Evolutionary conservation across 2,113 vertebrate genomes (phyloP), one percentile per base, ranked within the genome.

Genomic region (Dipodomys merriami): DNA sequence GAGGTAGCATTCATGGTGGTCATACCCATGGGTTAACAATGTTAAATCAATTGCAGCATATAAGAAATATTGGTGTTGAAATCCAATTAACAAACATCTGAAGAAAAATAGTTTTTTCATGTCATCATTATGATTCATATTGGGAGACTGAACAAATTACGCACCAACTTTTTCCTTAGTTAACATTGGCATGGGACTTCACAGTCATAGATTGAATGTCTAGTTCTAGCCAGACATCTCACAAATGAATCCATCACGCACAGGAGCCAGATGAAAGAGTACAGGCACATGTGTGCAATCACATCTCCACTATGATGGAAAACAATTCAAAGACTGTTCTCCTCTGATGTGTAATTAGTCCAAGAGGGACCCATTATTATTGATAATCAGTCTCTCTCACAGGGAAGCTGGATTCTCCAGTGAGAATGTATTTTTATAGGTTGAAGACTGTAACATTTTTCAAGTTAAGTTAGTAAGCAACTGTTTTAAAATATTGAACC

Each of bases 381-480:
- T 92, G 72, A 84, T 86, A 94, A 89, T 89, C 77, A 35, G 39
- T 62, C 57, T 95, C 86, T 94, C 74, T 90, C 74, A 85, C 25
- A 57, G 80, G 72, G 62, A 94, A 88, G 79, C 74, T 94, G 33
- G 33, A 91, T 81, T 91, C 10, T 11, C 64, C 33, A 83, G 27
- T 78, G 91, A 53, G 20, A n/a, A 80, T 91, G 5, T 80, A 71
- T 71, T 84, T 95, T 84, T 93, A 74, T 73, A 64, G 27, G 23
- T 44, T 92, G 72, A 91, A 84, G 65, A 85, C 89, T 84, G 73
- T 74, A 94, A 92, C 16, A 92, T 85, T 86, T 39, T 92, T 81
- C 80, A 94, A 72, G 46, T 92, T 91, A 22, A 95, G 86, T 94
- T 92, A 91, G 74, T 94, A 89, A 79, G n/a, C 29, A 68, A 78